phyloP scores from a whole-genome alignment of 2,113 vertebrate genomes.

The Chelonoidis abingdonii region DNA sequence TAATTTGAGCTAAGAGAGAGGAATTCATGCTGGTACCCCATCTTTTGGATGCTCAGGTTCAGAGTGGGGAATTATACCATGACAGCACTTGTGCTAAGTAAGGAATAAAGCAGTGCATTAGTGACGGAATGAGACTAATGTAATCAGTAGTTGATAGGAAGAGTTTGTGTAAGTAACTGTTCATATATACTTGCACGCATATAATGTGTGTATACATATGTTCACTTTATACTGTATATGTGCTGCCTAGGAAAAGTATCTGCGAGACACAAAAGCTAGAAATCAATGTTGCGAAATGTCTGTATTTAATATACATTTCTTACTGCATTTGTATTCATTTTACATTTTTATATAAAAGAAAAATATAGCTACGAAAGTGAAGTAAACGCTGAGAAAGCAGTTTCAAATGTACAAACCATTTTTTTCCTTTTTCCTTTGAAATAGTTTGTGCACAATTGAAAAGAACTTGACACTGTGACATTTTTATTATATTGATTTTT shows the following conservation, averaged over 20 bases:
- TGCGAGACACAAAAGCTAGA: conserved; percentile 35
- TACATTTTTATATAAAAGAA: conserved; percentile 68
- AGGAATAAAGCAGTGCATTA: neutral
- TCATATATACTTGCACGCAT: neutral
- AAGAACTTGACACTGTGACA: conserved; percentile 63
- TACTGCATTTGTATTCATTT: conserved; percentile 65
- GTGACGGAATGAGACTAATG: neutral
- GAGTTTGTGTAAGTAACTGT: neutral
- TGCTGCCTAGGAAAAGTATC: neutral
- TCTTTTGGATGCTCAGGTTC: no score
- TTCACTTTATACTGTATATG: neutral
- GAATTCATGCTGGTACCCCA: no score
- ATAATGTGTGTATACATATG: neutral
- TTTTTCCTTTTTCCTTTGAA: conserved; percentile 63
- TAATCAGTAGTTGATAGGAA: neutral
- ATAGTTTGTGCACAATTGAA: conserved; percentile 64
- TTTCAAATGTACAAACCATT: conserved; percentile 74
- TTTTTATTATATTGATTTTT: conserved; percentile 72
- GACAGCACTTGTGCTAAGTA: neutral
- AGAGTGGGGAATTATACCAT: no score
- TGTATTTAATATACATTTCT: conserved; percentile 68
- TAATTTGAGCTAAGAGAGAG: no score
- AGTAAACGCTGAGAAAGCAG: conserved; percentile 61
- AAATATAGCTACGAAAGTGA: conserved; percentile 56
- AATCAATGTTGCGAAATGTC: conserved; percentile 55